Evolutionary conservation across 2,113 vertebrate species (phyloP).

Genomic region (Chloebia gouldiae): DNA sequence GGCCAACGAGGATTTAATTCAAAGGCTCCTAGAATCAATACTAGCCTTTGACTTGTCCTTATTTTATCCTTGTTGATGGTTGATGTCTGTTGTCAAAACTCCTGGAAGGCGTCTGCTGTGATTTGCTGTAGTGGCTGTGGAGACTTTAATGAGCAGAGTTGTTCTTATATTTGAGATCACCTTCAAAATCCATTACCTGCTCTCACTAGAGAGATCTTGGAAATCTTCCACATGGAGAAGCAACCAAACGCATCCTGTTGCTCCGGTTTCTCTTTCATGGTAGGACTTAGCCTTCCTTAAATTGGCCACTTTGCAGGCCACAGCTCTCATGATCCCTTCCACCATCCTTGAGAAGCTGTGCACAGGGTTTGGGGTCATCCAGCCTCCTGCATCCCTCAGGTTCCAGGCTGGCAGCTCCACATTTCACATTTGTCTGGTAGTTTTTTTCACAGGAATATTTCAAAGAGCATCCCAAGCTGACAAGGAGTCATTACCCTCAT

Average conservation of each 20-base stretch:
- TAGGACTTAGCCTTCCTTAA: background rate
- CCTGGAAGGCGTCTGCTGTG: conserved; percentile 43
- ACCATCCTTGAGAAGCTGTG: background rate
- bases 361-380: background rate
- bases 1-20: conserved; percentile 52
- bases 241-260: background rate
- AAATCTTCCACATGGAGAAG: conserved; percentile 19
- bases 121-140: conserved; percentile 32
- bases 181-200: conserved; percentile 60
- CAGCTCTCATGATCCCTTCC: background rate
- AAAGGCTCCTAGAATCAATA: conserved; percentile 52
- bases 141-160: conserved; percentile 53
- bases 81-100: conserved; percentile 64
- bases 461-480: background rate
- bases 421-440: background rate
- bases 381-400: background rate
- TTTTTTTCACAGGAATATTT: background rate
- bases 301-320: background rate
- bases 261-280: background rate
- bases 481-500: background rate
- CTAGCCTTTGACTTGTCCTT: conserved; percentile 60
- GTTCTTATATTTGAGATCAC: conserved; percentile 33
- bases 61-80: conserved; percentile 65
- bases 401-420: background rate
- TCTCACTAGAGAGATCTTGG: conserved; percentile 21